Evolutionary conservation across 2,888 invertebrate genomes (phyloP), one percentile per base, ranked within the genome.

Genomic region (Drosophila subquinaria): DNA sequence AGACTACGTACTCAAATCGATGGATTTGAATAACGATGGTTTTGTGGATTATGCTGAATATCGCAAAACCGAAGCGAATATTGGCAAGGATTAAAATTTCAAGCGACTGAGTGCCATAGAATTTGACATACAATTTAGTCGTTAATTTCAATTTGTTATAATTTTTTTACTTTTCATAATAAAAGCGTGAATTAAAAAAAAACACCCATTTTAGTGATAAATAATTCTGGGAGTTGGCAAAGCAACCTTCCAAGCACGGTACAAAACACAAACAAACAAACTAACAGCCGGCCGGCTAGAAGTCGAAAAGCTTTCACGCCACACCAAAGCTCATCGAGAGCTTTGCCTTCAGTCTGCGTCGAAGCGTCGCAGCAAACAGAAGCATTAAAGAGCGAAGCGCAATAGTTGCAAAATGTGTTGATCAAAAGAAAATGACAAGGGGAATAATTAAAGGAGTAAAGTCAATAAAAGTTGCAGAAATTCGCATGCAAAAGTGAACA

Each of bases 1-100:
- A 42, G 96, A 96, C 82, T 94, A 94, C 10, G 95, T 96, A 0
- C 91, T 97, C 30, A 93, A 93, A 15, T 93, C 94, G 63, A 95
- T 95, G 67, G 97, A 97, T 88, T 88, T 94, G 30, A 95, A 97
- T 89, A 93, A 94, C 27, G 97, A 97, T 85, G 97, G 97, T 0
- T 96, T 93, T 86, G 94, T 97, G 38, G 95, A 95, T 76, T 96
- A 95, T 87, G 80, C 93, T 4, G 96, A 96, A 89, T 96, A 94
- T 82, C 93, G 90, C 10, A 84, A 89, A 63, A 87, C 88, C 45
- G 90, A 90, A 63, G 74, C 73, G n/a, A 62, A 30, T 4, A 47
- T 82, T 17, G 82, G 74, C 57, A 81, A 83, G 40, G 72, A 85
- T 33, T 76, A 82, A 48, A 59, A n/a, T 15, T 52, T 13, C 40